Evolutionary conservation across 2,113 vertebrate species (phyloP), one percentile per base, ranked within the genome.

Genomic region (Amia ocellicauda): DNA sequence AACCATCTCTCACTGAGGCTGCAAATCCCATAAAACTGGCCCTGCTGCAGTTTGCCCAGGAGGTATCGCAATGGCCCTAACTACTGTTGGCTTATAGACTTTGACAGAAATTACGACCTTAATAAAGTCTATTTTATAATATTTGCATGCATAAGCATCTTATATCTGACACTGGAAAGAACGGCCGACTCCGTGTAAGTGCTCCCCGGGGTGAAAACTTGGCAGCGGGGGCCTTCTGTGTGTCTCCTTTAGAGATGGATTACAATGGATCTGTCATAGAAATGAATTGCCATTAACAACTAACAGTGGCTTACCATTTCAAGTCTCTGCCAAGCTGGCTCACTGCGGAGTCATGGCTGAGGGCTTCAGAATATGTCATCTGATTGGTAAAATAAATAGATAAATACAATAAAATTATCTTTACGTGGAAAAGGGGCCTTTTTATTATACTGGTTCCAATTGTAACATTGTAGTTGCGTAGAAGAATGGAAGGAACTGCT

Each of bases 81-180:
- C 82, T 83, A 77, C 73, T 54, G 68, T 75, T 85, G 83, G 85
- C 82, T 80, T 75, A 80, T 67, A 72, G 68, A 64, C 63, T 68
- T 42, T 49, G 63, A 73, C 77, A 86, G 69, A 82, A 89, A 83
- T 82, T 81, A 90, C 83, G 71, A 83, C 80, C 74, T 80, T 71
- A 83, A 85, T 83, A 86, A 85, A 87, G 80, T 79, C 60, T 69
- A 73, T 82, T 77, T 84, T 78, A 71, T 72, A 80, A 82, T 75
- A 82, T 81, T 82, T 84, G 78, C 84, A 83, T 77, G 72, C 78
- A 82, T 79, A 85, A 80, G 83, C 74, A 73, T 82, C 74, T 83
- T 74, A 69, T 62, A 74, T 70, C 50, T 79, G 78, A 84, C 72
- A 78, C 69, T 70, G 70, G 72, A 72, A 78, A 75, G 75, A 71